Evolutionary conservation across 2,888 invertebrate species (phyloP).

Genomic region (Melanchra persicariae): DNA sequence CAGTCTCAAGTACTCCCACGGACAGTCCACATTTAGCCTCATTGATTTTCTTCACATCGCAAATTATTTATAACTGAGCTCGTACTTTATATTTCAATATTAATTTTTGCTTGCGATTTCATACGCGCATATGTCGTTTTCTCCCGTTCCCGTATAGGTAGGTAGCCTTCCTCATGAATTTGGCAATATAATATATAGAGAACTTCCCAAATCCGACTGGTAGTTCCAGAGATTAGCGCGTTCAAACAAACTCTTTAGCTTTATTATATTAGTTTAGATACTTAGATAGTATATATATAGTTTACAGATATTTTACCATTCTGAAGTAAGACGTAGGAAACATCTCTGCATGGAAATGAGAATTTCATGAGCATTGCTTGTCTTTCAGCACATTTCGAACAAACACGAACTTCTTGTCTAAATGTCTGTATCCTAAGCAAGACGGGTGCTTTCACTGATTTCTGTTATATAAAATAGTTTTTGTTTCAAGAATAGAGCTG

Average conservation of each 20-base stretch:
- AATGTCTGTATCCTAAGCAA: constrained; percentile 25
- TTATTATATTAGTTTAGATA: too few relatives aligned
- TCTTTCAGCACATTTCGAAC: constrained; percentile 6
- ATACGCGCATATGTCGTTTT: too few relatives aligned
- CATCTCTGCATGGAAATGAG: neutral
- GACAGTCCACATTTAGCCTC: constrained; percentile 16
- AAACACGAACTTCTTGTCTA: constrained; percentile 11
- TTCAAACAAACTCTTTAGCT: too few relatives aligned
- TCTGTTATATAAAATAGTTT: constrained; percentile 5
- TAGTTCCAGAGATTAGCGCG: too few relatives aligned
- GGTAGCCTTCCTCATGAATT: too few relatives aligned
- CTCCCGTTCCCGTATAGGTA: too few relatives aligned
- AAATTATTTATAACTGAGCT: constrained; percentile 7
- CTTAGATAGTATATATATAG: too few relatives aligned
- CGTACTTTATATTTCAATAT: neutral
- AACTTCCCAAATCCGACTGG: too few relatives aligned
- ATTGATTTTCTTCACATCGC: constrained; percentile 38
- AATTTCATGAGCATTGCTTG: neutral
- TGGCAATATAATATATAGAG: too few relatives aligned
- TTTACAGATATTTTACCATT: too few relatives aligned
- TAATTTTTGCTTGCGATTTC: too few relatives aligned
- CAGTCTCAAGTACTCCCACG: constrained; percentile 25
- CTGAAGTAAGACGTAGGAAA: neutral
- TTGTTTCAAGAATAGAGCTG: constrained; percentile 24
- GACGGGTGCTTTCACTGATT: constrained; percentile 14